Evolutionary conservation across 2,888 invertebrate species (phyloP).

Genomic region (Chromoteleia sp.): DNA sequence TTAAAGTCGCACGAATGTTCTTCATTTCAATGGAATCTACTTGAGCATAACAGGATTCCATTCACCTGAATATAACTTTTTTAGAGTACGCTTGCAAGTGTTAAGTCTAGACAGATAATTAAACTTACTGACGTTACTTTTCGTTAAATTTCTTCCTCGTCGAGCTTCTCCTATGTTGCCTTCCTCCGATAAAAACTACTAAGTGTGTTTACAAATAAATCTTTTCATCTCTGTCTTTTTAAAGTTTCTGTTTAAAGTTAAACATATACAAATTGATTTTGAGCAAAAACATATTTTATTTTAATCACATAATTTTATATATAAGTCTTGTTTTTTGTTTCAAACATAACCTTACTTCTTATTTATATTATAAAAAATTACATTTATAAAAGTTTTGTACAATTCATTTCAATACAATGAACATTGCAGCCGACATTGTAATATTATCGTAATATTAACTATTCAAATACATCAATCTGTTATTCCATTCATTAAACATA

Average conservation of each 20-base stretch:
- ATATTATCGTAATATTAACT: neutral
- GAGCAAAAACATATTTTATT: too few relatives aligned
- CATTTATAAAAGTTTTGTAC: neutral
- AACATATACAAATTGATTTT: neutral
- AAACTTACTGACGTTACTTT: slow-evolving; percentile 35
- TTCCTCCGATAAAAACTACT: slow-evolving; percentile 8
- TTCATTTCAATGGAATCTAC: slow-evolving; percentile 43
- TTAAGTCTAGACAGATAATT: slow-evolving; percentile 48
- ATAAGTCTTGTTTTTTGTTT: too few relatives aligned
- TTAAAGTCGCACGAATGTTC: slow-evolving; percentile 37
- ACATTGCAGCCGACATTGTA: too few relatives aligned
- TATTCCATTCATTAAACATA: slow-evolving; percentile 8
- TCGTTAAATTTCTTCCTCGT: slow-evolving; percentile 22
- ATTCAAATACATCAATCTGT: neutral
- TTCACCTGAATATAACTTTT: slow-evolving; percentile 47
- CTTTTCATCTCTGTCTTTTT: neutral
- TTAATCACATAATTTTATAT: too few relatives aligned
- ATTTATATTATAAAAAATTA: neutral
- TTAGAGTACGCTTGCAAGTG: slow-evolving; percentile 40
- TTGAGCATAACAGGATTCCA: slow-evolving; percentile 38
- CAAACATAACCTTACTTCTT: too few relatives aligned
- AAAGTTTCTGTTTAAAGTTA: neutral
- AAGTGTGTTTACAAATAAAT: slow-evolving; percentile 30
- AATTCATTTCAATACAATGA: too few relatives aligned
- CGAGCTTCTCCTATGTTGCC: slow-evolving; percentile 4